Percentiles rank a stretch among this genome's conserved stretches.
These are phyloP conservation scores for Apostichopus parvimensis DNA, from an alignment of 35 echinoderm and acorn worm genomes.

Conservation along the genomic window DNA sequence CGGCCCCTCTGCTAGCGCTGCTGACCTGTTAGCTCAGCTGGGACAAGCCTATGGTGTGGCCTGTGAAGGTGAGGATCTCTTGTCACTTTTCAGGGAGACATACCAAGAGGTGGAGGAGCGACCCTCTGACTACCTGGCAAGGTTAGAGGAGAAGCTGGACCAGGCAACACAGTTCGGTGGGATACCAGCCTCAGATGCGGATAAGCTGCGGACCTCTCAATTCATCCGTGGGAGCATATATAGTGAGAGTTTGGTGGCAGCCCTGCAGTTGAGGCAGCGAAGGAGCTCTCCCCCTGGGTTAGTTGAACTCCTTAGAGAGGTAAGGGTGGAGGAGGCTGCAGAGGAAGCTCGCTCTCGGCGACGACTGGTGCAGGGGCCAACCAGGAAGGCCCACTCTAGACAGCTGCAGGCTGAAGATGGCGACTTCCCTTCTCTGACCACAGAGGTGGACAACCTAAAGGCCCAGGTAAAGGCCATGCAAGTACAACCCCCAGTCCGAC, in stretches of 20 bases:
- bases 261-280: conserved; percentile 16
- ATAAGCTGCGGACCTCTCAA: not conserved
- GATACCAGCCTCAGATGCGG: not conserved
- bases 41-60: conserved; percentile 19
- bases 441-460: no score
- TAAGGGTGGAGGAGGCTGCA: not conserved
- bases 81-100: conserved; percentile 19
- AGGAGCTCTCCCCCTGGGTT: not conserved
- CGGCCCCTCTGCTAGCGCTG: not conserved
- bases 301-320: not conserved
- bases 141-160: conserved; percentile 27
- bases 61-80: conserved; percentile 28
- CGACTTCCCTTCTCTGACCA: no score
- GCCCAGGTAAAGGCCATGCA: no score
- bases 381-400: no score
- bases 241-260: conserved; percentile 24
- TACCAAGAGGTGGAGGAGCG: conserved; percentile 6
- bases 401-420: no score
- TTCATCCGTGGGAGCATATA: conserved; percentile 32
- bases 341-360: no score
- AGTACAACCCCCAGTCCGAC: no score
- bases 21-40: not conserved
- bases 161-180: conserved; percentile 31
- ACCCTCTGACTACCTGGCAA: conserved; percentile 24
- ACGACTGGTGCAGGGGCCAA: no score